phyloP scores from a whole-genome alignment of 1,140 invertebrate species.

The Bombus pyrosoma region DNA sequence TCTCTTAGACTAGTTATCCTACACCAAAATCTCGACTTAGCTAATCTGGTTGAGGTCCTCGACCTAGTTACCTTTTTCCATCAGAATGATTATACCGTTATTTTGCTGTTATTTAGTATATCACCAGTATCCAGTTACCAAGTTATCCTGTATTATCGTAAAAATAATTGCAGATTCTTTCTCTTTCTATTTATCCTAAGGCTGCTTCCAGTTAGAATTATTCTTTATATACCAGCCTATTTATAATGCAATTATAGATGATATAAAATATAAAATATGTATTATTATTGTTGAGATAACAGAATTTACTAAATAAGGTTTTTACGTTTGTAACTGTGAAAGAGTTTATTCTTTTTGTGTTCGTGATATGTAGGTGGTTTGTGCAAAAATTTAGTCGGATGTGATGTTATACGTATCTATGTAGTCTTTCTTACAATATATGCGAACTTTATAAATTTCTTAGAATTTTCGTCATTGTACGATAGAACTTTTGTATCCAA shows the following conservation, averaged over 20 bases:
- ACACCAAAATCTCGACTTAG: not conserved
- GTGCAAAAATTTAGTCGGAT: not conserved
- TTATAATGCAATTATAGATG: not conserved
- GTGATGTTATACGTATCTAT: not conserved
- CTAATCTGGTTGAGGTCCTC: not conserved
- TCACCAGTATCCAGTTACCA: not conserved
- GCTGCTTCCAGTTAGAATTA: not conserved
- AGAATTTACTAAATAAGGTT: not conserved
- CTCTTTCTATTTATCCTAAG: not conserved
- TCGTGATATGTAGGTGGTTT: not conserved
- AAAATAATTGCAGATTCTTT: not conserved
- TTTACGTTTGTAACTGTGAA: not conserved
- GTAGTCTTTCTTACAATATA: not conserved
- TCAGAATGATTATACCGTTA: constrained; percentile 19
- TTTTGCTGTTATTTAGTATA: not conserved
- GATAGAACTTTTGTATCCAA: not conserved
- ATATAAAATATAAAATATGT: not conserved
- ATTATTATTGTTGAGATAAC: not conserved
- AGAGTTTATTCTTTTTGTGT: not conserved
- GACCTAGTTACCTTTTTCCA: not conserved
- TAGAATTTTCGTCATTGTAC: not conserved
- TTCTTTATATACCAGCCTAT: not conserved
- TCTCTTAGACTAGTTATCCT: constrained; percentile 24
- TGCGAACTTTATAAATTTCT: not conserved
- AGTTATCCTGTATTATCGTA: constrained; percentile 4